Conservation (phyloP, 2,888 invertebrate genomes). For the Incurvaria masculella region DNA sequence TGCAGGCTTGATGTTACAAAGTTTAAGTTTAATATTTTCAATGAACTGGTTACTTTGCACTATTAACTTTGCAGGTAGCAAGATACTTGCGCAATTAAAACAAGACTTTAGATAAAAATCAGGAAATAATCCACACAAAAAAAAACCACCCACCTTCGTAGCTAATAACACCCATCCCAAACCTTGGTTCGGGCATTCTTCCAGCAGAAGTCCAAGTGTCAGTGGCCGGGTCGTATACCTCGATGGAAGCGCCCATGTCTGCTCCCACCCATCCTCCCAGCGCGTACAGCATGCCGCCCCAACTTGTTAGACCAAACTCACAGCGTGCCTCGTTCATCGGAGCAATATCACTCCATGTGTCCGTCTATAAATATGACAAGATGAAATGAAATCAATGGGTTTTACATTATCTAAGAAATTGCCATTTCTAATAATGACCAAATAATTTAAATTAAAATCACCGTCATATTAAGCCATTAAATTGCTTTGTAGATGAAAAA, state of each 20-base stretch:
- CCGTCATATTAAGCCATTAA: too few species aligned
- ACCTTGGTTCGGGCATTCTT: slow-evolving; percentile 78
- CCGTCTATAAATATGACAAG: slow-evolving; percentile 48
- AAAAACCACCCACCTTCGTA: slow-evolving; percentile 60
- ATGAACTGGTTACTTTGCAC: too few species aligned
- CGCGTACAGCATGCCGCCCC: slow-evolving; percentile 80
- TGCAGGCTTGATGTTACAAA: too few species aligned
- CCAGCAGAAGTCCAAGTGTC: slow-evolving; percentile 78
- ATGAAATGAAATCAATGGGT: too few species aligned
- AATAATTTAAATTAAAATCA: too few species aligned
- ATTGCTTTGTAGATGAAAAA: too few species aligned
- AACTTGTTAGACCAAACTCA: slow-evolving; percentile 84
- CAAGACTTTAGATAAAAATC: too few species aligned
- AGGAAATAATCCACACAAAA: neutral
- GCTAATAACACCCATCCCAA: slow-evolving; percentile 89
- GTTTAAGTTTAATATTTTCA: too few species aligned
- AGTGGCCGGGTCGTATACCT: slow-evolving; percentile 77
- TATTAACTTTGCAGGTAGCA: too few species aligned
- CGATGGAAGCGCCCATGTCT: slow-evolving; percentile 85
- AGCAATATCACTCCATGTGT: slow-evolving; percentile 60
- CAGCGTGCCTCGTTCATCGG: slow-evolving; percentile 83
- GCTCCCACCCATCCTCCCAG: slow-evolving; percentile 94
- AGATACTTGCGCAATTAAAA: too few species aligned
- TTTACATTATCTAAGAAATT: too few species aligned
- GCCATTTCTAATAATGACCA: too few species aligned